Percentiles rank a stretch among this genome's conserved stretches.
Evolutionary conservation across 2,888 invertebrate species (phyloP).

Genomic region (Tryphoninae sp.): DNA sequence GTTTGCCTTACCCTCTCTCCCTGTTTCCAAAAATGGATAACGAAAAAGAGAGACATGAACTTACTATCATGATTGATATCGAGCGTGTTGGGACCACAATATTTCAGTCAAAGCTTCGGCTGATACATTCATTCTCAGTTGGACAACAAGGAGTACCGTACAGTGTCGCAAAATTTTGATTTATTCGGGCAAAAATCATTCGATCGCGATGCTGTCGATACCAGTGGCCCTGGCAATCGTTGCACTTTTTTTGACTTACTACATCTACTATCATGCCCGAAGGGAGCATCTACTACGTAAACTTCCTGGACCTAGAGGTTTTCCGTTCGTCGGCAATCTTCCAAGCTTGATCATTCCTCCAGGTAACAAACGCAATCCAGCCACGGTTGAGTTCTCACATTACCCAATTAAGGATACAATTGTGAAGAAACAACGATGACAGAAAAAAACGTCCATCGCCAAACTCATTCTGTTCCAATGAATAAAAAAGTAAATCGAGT

Average conservation of each 20-base stretch:
- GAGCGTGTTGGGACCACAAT: too few relatives aligned
- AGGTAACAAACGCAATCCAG: constrained; percentile 51
- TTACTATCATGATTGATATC: too few relatives aligned
- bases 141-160: too few relatives aligned
- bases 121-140: too few relatives aligned
- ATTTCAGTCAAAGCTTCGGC: too few relatives aligned
- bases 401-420: neutral
- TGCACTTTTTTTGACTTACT: constrained; percentile 20
- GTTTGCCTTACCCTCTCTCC: too few relatives aligned
- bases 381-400: neutral
- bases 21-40: too few relatives aligned
- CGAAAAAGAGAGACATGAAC: too few relatives aligned
- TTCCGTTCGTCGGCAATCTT: constrained; percentile 69
- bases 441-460: too few relatives aligned
- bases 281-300: constrained; percentile 69
- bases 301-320: constrained; percentile 76
- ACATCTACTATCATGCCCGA: constrained; percentile 69
- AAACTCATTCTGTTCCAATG: too few relatives aligned
- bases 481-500: too few relatives aligned
- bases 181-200: neutral
- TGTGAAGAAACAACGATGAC: neutral
- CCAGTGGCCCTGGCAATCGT: constrained; percentile 37
- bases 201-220: neutral
- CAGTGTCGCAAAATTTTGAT: neutral
- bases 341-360: constrained; percentile 43